phyloP scores from a whole-genome alignment of 92 coral and sea anemone genomes.

The Actinostola sp. region DNA sequence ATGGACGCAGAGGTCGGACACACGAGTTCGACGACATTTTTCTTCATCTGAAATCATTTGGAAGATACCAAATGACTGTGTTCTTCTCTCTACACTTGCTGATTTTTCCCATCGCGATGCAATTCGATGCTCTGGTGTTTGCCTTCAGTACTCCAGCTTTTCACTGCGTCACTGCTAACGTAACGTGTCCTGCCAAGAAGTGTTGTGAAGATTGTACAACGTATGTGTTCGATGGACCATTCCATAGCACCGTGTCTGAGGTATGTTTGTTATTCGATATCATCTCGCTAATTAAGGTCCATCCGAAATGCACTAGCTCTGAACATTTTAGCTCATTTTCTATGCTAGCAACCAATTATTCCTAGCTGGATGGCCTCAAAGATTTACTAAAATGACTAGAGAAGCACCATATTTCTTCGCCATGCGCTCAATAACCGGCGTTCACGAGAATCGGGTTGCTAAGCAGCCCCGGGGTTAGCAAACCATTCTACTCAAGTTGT shows the following conservation, averaged over 20 bases:
- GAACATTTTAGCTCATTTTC: no score
- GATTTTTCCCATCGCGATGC: constrained; percentile 43
- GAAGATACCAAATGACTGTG: constrained; percentile 41
- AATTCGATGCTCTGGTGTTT: constrained; percentile 44
- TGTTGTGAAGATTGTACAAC: constrained; percentile 30
- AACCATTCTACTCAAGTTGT: no score
- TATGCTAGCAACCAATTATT: no score
- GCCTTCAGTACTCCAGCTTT: constrained; percentile 53
- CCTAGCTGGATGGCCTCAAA: no score
- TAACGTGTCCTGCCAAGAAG: constrained; percentile 26
- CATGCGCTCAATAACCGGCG: no score
- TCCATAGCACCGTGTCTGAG: constrained; percentile 23
- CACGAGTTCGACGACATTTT: constrained; percentile 60
- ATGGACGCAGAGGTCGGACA: background rate
- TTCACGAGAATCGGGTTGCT: no score
- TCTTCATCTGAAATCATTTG: constrained; percentile 44
- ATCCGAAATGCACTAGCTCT: no score
- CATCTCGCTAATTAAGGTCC: no score
- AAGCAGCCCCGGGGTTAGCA: no score
- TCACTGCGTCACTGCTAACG: constrained; percentile 41
- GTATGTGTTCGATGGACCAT: constrained; percentile 24
- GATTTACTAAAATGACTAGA: no score
- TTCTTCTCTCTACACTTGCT: constrained; percentile 29
- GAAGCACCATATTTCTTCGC: no score
- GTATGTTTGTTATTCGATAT: background rate